Base-by-base conservation (phyloP, 2,888 invertebrate species). In the Lasioglossum figueresi region DNA sequence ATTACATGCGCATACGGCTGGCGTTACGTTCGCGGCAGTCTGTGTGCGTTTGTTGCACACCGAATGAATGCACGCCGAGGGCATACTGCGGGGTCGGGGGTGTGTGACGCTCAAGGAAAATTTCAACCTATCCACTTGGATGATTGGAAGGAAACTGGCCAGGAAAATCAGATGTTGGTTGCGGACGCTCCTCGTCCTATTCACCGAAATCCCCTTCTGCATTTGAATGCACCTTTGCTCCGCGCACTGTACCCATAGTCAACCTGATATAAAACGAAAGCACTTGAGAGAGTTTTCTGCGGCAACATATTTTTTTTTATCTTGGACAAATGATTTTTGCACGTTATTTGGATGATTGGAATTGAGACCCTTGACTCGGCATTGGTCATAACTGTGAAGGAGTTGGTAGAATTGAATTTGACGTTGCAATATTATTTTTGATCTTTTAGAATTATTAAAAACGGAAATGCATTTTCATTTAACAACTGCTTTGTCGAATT, bases 101-200 rank as follows among this genome's bases (percentile, higher is more conserved):
- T 79, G 75, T 63, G 83, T 40, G 71, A 76, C 79, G 86, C 68
- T 84, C 76, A 78, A 88, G 84, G 86, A 91, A 82, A 88, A 91
- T 89, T 88, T 88, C 86, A 86, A 88, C 83, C 89, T 85, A 90
- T 91, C 90, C 90, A 91, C 83, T 92, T 87, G 88, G 88, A 88
- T 88, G 92, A 92, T 91, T 91, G 88, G 88, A 91, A 90, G 87
- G 89, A 92, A 91, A 92, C 91, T 91, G 88, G 90, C 79, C 88
- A 89, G 88, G 88, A 87, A 91, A 92, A 91, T 90, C 88, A 90
- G 88, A 88, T 88, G 88, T 87, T 80, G 88, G 85, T 86, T 84
- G 84, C 79, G 75, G 81, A 74, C 80, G 82, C 83, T 78, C 79
- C 74, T 23, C 48, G 48, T 74, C 40, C 88, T 82, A 86, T 90